These are phyloP conservation scores for Aphelinus atriplicis DNA, from an alignment of 1,140 invertebrate species.

Conservation along the genomic window DNA sequence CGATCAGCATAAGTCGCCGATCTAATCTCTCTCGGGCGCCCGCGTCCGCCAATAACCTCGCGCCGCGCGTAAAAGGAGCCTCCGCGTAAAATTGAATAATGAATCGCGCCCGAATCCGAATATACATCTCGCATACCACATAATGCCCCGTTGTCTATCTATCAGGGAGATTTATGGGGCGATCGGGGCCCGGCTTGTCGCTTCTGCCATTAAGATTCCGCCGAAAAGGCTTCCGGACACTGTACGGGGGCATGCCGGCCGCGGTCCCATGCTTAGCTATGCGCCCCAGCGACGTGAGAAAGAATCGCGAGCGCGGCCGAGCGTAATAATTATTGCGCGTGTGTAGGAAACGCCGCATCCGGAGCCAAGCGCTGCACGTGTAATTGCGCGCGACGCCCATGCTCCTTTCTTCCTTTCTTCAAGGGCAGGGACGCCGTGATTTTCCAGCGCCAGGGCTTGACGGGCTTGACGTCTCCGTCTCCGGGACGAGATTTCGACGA, in stretches of 20 bases:
- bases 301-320: constrained; percentile 20
- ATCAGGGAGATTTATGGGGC: neutral
- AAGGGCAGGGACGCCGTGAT: neutral
- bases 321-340: constrained; percentile 37
- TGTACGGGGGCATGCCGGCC: neutral
- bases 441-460: neutral
- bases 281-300: constrained; percentile 26
- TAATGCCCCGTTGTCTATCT: neutral
- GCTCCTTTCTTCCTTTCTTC: neutral
- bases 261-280: constrained; percentile 17
- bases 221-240: constrained; percentile 16
- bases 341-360: constrained; percentile 32
- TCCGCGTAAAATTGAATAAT: neutral
- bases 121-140: too few relatives aligned
- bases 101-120: neutral
- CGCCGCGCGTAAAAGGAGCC: neutral
- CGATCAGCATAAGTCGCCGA: too few relatives aligned
- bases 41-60: neutral
- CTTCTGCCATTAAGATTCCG: constrained; percentile 13
- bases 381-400: constrained; percentile 21
- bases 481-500: too few relatives aligned
- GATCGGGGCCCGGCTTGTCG: neutral
- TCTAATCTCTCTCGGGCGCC: too few relatives aligned
- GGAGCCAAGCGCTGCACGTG: constrained; percentile 8
- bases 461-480: neutral